Evolutionary conservation across 2,797 vertebrate genomes (phyloP).

Genomic region (Arrhamphus sclerolepis): DNA sequence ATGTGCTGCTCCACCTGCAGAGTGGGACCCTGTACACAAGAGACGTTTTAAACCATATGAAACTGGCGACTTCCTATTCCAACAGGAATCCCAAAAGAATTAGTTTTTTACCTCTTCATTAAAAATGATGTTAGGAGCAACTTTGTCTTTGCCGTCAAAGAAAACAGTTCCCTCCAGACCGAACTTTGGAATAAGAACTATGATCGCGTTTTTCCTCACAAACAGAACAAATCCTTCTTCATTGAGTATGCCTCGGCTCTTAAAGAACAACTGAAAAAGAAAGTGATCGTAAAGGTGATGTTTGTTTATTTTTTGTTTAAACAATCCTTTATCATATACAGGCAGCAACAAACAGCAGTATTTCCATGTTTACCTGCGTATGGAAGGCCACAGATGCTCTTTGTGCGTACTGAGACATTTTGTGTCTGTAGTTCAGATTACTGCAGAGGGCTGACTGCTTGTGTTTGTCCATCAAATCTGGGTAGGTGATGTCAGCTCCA

Average conservation of each 20-base stretch:
- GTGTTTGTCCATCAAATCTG: slow-evolving; percentile 94
- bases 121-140: slow-evolving; percentile 81
- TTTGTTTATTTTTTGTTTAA: background rate
- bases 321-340: too few relatives aligned
- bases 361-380: slow-evolving; percentile 82
- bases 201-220: slow-evolving; percentile 96
- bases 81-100: too few relatives aligned
- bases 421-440: slow-evolving; percentile 98
- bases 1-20: slow-evolving; percentile 87
- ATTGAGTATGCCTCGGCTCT: slow-evolving; percentile 90
- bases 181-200: slow-evolving; percentile 97
- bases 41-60: background rate
- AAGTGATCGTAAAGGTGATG: slow-evolving; percentile 3
- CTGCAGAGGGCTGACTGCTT: slow-evolving; percentile 91
- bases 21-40: slow-evolving; percentile 81
- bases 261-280: slow-evolving; percentile 91
- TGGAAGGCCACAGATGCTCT: slow-evolving; percentile 95
- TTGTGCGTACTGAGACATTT: slow-evolving; percentile 98
- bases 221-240: slow-evolving; percentile 95
- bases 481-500: slow-evolving; percentile 91
- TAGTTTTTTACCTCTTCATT: slow-evolving; percentile 91
- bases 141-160: slow-evolving; percentile 91
- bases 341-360: too few relatives aligned
- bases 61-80: too few relatives aligned
- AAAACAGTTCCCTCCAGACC: slow-evolving; percentile 96